Conservation (phyloP, 1,140 invertebrate species). For the Pseudomyrmex dendroicus region DNA sequence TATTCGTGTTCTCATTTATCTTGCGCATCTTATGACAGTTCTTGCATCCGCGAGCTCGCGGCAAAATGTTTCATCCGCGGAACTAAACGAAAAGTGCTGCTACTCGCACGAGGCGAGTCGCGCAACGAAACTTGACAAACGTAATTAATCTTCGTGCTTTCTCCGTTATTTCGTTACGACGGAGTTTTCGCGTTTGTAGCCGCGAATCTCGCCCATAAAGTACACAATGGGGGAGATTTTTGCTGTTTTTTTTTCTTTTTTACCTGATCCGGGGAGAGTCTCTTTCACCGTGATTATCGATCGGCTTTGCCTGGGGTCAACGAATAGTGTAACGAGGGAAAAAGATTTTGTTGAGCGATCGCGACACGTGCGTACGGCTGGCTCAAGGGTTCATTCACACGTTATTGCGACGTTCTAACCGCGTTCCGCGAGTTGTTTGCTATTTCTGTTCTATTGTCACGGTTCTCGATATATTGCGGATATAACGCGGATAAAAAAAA, state of each 20-base stretch:
- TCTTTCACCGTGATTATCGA: slow-evolving; percentile 50
- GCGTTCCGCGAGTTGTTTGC: neutral
- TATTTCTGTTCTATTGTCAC: slow-evolving; percentile 1
- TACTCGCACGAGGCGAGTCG: neutral
- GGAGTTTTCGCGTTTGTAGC: neutral
- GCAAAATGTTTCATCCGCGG: slow-evolving; percentile 8
- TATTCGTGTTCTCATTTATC: neutral
- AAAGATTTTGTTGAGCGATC: slow-evolving; percentile 11
- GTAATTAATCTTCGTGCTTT: slow-evolving; percentile 39
- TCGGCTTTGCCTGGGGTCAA: slow-evolving; percentile 48
- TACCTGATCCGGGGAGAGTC: neutral
- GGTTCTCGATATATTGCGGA: too few relatives aligned
- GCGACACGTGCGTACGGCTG: slow-evolving; percentile 32
- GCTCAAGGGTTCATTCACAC: slow-evolving; percentile 41
- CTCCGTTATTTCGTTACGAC: slow-evolving; percentile 8
- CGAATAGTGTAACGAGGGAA: slow-evolving; percentile 26
- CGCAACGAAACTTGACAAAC: slow-evolving; percentile 20
- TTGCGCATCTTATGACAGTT: neutral
- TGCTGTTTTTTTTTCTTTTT: neutral
- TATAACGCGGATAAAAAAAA: too few relatives aligned
- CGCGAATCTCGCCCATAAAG: neutral
- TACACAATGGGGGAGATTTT: neutral
- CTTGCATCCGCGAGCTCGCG: neutral
- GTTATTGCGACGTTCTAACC: too few relatives aligned
- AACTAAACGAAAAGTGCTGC: neutral